Base-by-base conservation (phyloP, 2,888 invertebrate species). In the Adineta ricciae region DNA sequence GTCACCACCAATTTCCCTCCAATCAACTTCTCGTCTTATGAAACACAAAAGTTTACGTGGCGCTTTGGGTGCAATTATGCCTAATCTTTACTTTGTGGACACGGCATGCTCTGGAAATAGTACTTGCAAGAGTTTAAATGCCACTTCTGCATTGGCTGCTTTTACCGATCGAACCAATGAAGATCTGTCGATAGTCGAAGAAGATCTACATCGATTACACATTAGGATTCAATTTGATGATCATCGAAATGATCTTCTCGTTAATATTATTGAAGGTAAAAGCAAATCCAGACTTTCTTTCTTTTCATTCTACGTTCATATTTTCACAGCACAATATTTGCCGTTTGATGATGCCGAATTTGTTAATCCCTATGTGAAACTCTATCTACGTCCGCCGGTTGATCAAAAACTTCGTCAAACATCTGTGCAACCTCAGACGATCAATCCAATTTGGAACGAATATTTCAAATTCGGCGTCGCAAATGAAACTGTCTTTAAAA, bases 381-480 rank as follows among this genome's bases (percentile, higher is more conserved):
- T 96, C 11, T 93, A 93, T 78, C 91, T 96, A 27, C 91, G 93
- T n/a, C 95, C 96, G 0, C 94, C 94, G 89, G 94, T 96, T 27
- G 96, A 96, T 90, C 93, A 93, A 73, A 93, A 95, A 83, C 94
- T 94, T 87, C 93, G 96, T 9, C 95, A 96, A 90, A 95, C 95
- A 0, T 93, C 93, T 24, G 94, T 95, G 83, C 94, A 94, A 89
- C 92, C 94, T 86, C 94, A 94, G 89, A 94, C 95, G 88, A 93
- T 94, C 14, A 95, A 95, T 91, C 95, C 95, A 0, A 94, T 94
- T 91, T 96, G 95, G 90, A 94, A 96, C 91, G 95, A 96, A 89
- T 94, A 94, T 89, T 96, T 96, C 91, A 96, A 95, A 91, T 96
- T 96, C 89, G 96, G 96, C 0, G 94, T 96, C 14, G 94, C 95